Conservation (phyloP, 2,113 vertebrate genomes). For the Clupea harengus region DNA sequence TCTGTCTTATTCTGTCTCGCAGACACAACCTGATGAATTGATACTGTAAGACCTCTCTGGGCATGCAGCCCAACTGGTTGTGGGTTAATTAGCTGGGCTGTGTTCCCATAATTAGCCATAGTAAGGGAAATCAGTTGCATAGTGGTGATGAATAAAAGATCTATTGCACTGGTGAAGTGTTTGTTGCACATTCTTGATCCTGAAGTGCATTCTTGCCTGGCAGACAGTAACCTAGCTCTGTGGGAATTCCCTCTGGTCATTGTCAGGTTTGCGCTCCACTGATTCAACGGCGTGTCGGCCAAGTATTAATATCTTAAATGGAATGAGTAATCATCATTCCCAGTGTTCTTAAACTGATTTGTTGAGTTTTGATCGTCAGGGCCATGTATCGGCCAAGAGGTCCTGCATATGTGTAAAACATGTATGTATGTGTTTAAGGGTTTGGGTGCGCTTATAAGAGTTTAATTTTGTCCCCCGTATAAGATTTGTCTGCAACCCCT, state of each 20-base stretch:
- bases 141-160: constrained; percentile 46
- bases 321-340: not conserved
- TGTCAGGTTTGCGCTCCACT: not conserved
- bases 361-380: not conserved
- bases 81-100: constrained; percentile 65
- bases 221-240: constrained; percentile 18
- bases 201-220: constrained; percentile 31
- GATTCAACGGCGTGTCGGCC: not conserved
- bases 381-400: not conserved
- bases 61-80: constrained; percentile 60
- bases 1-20: constrained; percentile 33
- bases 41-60: constrained; percentile 57
- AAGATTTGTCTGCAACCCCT: not conserved
- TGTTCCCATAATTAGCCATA: constrained; percentile 69
- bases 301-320: not conserved
- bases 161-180: constrained; percentile 46
- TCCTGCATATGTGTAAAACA: not conserved
- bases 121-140: constrained; percentile 60
- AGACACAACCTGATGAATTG: constrained; percentile 44
- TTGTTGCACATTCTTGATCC: constrained; percentile 11
- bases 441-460: not conserved
- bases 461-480: not conserved
- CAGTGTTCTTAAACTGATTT: not conserved
- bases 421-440: not conserved
- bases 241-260: not conserved